Conservation (phyloP, 2,888 invertebrate species). For the Latrodectus hesperus region DNA sequence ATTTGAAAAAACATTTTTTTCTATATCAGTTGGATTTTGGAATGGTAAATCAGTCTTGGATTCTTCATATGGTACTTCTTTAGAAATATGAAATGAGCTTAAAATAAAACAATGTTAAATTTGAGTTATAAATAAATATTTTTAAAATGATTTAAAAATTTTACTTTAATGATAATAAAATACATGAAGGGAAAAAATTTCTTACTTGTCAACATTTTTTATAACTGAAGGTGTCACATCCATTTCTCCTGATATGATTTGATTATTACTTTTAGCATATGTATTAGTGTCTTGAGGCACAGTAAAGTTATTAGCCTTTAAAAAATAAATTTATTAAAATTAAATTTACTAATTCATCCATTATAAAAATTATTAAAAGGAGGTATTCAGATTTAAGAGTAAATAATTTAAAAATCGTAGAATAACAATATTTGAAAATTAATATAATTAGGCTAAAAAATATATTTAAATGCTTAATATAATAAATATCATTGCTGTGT, state of each 20-base stretch:
- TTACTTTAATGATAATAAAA: neutral
- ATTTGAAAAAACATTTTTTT: conserved; percentile 24
- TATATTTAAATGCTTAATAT: too few relatives aligned
- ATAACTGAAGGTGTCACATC: neutral
- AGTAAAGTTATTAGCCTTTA: too few relatives aligned
- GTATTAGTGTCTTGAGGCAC: neutral
- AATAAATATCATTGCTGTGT: too few relatives aligned
- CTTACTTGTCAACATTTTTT: neutral
- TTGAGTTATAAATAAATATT: neutral
- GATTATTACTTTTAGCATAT: neutral
- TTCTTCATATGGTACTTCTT: conserved; percentile 25
- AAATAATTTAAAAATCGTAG: too few relatives aligned
- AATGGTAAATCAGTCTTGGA: conserved; percentile 14
- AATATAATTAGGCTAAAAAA: too few relatives aligned
- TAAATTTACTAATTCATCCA: too few relatives aligned
- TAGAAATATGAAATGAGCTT: conserved; percentile 27
- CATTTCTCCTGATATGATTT: neutral
- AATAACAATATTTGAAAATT: too few relatives aligned
- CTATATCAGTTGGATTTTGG: conserved; percentile 23
- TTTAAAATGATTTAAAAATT: too few relatives aligned
- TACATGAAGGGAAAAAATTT: neutral
- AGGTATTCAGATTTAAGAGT: too few relatives aligned
- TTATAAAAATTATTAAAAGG: too few relatives aligned
- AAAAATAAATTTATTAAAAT: too few relatives aligned
- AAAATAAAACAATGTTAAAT: neutral